A percentile compares a stretch with the other conserved stretches of the same genome.
These are phyloP conservation scores for Amiota minor DNA, from an alignment of 2,888 invertebrate species.

Conservation along the genomic window DNA sequence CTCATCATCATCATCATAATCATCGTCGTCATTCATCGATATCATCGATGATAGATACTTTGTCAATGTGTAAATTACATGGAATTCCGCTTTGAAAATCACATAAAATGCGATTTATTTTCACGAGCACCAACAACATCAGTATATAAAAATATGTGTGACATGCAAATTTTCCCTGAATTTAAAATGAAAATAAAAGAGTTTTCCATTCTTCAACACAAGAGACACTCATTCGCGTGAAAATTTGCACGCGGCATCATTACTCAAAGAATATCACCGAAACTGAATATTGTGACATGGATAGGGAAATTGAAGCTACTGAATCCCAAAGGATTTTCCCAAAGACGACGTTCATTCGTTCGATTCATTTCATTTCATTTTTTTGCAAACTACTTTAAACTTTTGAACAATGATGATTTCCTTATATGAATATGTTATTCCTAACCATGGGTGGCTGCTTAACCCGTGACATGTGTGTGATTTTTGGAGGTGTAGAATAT, in stretches of 20 bases:
- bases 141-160: too few species aligned
- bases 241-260: conserved; percentile 48
- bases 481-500: conserved; percentile 37
- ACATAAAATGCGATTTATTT: conserved; percentile 47
- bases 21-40: conserved; percentile 40
- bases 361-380: conserved; percentile 43
- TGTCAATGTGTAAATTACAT: conserved; percentile 70
- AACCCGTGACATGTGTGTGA: conserved; percentile 6
- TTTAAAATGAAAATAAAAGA: conserved; percentile 27
- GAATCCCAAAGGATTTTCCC: conserved; percentile 60
- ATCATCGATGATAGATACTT: conserved; percentile 67
- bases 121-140: conserved; percentile 31
- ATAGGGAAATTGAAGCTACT: conserved; percentile 33
- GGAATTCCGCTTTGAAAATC: conserved; percentile 51
- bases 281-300: too few species aligned
- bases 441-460: conserved; percentile 25
- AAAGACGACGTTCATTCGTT: conserved; percentile 42
- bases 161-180: conserved; percentile 59
- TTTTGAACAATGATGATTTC: conserved; percentile 54
- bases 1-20: conserved; percentile 9
- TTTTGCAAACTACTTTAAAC: conserved; percentile 62
- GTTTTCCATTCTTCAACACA: conserved; percentile 17
- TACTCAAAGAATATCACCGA: conserved; percentile 51
- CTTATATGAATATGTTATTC: conserved; percentile 57
- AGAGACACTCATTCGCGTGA: conserved; percentile 14